Evolutionary conservation across 2,888 invertebrate species (phyloP), one percentile per base, ranked within the genome.

Genomic region (Dryobota labecula): DNA sequence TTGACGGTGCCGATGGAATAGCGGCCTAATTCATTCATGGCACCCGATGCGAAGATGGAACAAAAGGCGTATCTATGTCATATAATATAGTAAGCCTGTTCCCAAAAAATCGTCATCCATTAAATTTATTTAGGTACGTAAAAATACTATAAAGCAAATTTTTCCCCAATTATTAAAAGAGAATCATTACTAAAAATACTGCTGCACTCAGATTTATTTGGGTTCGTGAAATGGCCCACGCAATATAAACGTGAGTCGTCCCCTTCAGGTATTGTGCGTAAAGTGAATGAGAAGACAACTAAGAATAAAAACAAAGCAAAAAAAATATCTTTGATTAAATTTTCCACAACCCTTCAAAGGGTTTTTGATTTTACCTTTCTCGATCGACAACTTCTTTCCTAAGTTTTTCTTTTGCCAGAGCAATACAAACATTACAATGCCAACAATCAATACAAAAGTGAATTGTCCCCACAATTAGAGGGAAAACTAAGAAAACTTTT

Each of bases 271-370:
- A 30, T 30, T 66, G n/a, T 36, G 20, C 36, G 15, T 45, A 15
- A 67, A 68, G 2, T 33, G 20, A 51, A 67, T 67, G 7, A 41
- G 62, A 68, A 33, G 5, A 13, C 13, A 36, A 36, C 18, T 4
- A 68, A 27, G 20, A 9, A 24, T 24, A 30, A 33, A 45, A 51
- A 9, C 0, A 47, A 27, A 65, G 15, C 45, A 27, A 45, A 33
- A 18, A 20, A 15, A 8, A 24, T n/a, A n/a, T n/a, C n/a, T n/a
- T n/a, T n/a, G n/a, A 30, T 24, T 57, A 18, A 30, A 67, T 49
- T 66, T 66, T 20, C 15, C 27, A 38, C 4, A 27, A 27, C 15
- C 36, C 1, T 45, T 36, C 27, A 47, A 51, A 63, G 24, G 7
- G n/a, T 30, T n/a, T n/a, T n/a, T n/a, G n/a, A n/a, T n/a, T n/a